Evolutionary conservation across 1,140 invertebrate species (phyloP), one percentile per base, ranked within the genome.

Genomic region (Atta cephalotes): DNA sequence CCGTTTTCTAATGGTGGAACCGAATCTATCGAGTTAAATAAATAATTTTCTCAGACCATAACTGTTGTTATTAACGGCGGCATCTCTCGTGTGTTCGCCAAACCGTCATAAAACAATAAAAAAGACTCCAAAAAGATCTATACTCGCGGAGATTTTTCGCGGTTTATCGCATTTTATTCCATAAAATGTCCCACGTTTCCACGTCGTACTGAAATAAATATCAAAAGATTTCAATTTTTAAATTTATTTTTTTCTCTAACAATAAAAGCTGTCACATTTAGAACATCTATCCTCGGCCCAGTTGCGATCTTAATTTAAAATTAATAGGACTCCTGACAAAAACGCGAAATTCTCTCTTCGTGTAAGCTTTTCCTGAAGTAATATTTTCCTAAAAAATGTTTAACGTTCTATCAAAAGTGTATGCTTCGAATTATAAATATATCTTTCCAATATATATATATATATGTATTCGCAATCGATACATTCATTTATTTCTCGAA

Each of bases 1-100:
- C 51, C 45, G n/a, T 70, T 62, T 68, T 28, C 66, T 66, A 35
- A 3, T 2, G 3, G 16, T 12, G 21, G 10, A 25, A 6, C 56
- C 18, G 25, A 31, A 18, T 74, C 14, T 9, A 53, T 66, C 39
- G n/a, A 56, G 66, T 51, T 60, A 53, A 88, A 68, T 63, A 51
- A 21, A 25, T 66, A 53, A 80, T 80, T 45, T 72, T 68, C 62
- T 49, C 28, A n/a, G 35, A 31, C 25, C 4, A 76, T 86, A 80
- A 86, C 62, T 74, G 62, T 79, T 80, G 31, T 68, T 89, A 89
- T 86, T 89, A 80, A 89, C 66, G 76, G 35, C 35, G 62, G 62
- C 56, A 65, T 39, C 16, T n/a, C 49, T 70, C 25, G n/a, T 65
- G 51, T 77, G n/a, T 14, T 60, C 25, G 5, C 31, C 28, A 31